phyloP scores from a whole-genome alignment of 2,888 invertebrate species.

The Coleophora deauratella region DNA sequence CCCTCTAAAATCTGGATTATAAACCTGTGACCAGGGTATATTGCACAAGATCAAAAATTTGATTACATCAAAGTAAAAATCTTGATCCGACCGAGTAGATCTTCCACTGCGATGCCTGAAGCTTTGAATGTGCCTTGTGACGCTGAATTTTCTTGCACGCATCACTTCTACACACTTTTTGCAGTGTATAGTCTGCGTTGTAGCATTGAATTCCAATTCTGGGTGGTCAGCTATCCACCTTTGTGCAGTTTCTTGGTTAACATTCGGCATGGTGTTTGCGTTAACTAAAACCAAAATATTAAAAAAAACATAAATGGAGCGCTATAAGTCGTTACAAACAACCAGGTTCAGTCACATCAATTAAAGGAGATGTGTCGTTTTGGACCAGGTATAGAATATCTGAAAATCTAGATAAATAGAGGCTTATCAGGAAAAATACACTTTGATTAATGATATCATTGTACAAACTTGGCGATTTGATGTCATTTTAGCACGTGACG shows the following conservation, averaged over 20 bases:
- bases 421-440: too few species aligned
- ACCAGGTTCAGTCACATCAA: too few species aligned
- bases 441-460: too few species aligned
- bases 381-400: too few species aligned
- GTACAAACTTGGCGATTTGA: too few species aligned
- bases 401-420: too few species aligned
- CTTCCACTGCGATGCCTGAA: not conserved
- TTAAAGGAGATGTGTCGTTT: too few species aligned
- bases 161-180: not conserved
- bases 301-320: too few species aligned
- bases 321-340: too few species aligned
- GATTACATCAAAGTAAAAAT: not conserved
- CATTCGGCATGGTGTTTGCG: too few species aligned
- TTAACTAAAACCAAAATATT: too few species aligned
- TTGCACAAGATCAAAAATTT: not conserved
- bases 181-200: not conserved
- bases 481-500: too few species aligned
- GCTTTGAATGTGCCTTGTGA: not conserved
- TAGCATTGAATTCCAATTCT: not conserved
- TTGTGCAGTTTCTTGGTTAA: not conserved
- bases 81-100: not conserved
- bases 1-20: not conserved
- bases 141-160: not conserved
- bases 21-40: not conserved
- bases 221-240: not conserved